Evolutionary conservation across 2,113 vertebrate species (phyloP).

Genomic region (Hipposideros armiger): DNA sequence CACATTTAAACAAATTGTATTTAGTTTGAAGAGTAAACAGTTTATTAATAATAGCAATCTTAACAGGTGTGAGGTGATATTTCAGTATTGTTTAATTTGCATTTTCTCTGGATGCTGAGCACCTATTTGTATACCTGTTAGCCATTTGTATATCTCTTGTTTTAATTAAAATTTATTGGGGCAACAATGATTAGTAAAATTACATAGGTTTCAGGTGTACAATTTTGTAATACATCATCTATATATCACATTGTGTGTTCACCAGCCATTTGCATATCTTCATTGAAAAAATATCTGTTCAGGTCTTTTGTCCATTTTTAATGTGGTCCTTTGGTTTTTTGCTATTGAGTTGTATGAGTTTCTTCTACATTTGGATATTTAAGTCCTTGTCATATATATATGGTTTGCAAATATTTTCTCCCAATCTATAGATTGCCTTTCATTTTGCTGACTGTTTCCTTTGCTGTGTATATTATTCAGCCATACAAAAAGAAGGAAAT

Average conservation of each 20-base stretch:
- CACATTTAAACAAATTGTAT: background rate
- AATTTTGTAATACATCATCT: no score
- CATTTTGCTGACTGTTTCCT: background rate
- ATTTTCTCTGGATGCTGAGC: background rate
- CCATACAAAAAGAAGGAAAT: background rate
- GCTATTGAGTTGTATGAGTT: background rate
- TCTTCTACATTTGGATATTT: background rate
- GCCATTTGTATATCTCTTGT: no score
- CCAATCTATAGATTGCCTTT: no score
- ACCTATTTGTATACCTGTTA: no score
- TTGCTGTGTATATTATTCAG: background rate
- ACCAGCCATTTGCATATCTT: no score
- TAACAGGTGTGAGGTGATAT: no score
- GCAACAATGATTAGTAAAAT: no score
- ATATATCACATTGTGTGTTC: no score
- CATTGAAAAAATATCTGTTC: no score
- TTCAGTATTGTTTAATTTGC: background rate
- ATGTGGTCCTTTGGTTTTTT: background rate
- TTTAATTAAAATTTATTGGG: no score
- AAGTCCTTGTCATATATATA: background rate
- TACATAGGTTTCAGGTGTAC: no score
- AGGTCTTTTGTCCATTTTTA: no score
- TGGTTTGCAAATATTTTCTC: background rate
- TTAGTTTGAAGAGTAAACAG: background rate
- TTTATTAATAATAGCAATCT: background rate